Percentiles rank a stretch among this genome's conserved stretches.
Conservation (phyloP, 2,888 invertebrate species). For the Macaria liturata region DNA sequence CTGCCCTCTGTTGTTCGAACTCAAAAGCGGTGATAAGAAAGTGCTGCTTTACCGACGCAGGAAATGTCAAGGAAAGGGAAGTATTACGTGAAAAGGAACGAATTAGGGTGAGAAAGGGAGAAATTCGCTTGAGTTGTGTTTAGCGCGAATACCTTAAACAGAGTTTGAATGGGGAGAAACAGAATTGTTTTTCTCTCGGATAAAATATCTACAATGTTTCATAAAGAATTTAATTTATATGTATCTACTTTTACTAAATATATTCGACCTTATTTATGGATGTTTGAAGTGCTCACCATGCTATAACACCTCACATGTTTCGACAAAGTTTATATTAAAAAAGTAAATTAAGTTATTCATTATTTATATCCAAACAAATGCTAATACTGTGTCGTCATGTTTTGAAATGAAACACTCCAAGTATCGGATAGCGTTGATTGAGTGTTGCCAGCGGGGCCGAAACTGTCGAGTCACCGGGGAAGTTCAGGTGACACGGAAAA, state of each 20-base stretch:
- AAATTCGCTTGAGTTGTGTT: constrained; percentile 5
- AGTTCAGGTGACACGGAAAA: constrained; percentile 38
- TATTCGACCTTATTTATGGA: no score
- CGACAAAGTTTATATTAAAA: no score
- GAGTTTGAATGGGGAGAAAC: neutral
- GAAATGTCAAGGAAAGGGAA: constrained; percentile 15
- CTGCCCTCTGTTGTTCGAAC: constrained; percentile 23
- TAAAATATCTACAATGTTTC: no score
- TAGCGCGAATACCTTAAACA: no score
- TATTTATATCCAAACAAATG: neutral
- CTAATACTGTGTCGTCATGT: constrained; percentile 5
- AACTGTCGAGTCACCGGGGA: constrained; percentile 25
- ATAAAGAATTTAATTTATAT: no score
- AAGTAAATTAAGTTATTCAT: no score
- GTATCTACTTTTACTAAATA: no score
- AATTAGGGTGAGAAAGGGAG: constrained; percentile 9
- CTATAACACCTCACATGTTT: no score
- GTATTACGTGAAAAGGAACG: constrained; percentile 9
- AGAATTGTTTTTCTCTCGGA: no score
- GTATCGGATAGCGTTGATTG: constrained; percentile 29
- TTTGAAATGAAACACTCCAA: constrained; percentile 2
- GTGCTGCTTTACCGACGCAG: constrained; percentile 25
- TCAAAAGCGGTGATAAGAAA: constrained; percentile 26
- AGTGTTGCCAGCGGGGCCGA: constrained; percentile 23
- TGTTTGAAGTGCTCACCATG: no score